These are phyloP conservation scores for Macrobrachium rosenbergii DNA, from an alignment of 1,140 invertebrate genomes.

Conservation along the genomic window DNA sequence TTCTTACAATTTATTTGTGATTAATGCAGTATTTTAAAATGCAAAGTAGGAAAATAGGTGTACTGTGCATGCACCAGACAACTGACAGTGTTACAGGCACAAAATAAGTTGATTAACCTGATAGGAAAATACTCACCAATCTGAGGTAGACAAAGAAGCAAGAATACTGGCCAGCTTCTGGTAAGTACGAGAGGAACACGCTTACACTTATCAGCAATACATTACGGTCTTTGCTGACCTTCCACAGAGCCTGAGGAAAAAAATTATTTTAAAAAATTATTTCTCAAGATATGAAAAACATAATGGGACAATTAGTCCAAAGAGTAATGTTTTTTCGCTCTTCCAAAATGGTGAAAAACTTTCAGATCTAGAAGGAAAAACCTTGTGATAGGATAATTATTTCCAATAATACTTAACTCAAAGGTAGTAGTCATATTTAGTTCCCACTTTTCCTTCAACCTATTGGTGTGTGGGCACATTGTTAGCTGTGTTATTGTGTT, in stretches of 20 bases:
- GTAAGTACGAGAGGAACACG: constrained; percentile 97
- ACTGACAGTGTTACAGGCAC: neutral
- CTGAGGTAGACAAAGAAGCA: constrained; percentile 99
- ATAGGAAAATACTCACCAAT: constrained; percentile 77
- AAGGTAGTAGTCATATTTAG: too few species aligned
- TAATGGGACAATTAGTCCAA: neutral
- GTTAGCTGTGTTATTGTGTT: too few species aligned
- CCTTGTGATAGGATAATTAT: too few species aligned
- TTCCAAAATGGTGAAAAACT: neutral
- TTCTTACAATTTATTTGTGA: too few species aligned
- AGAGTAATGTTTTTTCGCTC: neutral
- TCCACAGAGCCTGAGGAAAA: constrained; percentile 80
- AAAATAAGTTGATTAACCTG: neutral
- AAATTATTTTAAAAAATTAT: neutral
- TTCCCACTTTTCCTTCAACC: too few species aligned
- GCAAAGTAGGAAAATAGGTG: too few species aligned
- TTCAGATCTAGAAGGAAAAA: too few species aligned
- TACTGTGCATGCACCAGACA: neutral
- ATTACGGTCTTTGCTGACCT: constrained; percentile 95
- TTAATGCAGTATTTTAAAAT: too few species aligned
- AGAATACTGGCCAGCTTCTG: constrained; percentile 91
- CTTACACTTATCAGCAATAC: constrained; percentile 97
- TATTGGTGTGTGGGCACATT: too few species aligned
- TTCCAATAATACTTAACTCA: too few species aligned
- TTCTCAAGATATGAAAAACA: neutral